phyloP scores from a whole-genome alignment of 2,113 vertebrate species.

The Stictonetta naevosa region DNA sequence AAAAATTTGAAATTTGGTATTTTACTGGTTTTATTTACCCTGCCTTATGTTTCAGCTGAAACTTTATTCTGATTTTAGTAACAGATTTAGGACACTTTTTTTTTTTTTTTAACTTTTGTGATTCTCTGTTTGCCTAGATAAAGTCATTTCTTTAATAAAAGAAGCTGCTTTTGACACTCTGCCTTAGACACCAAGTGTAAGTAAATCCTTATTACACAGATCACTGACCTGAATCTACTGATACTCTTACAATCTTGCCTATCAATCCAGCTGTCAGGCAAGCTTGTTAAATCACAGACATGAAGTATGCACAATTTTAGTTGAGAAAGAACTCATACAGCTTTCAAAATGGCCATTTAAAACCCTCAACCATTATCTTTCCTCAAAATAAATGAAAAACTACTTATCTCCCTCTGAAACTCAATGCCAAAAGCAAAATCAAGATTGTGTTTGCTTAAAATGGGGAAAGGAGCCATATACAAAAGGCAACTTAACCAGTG shows the following conservation, averaged over 20 bases:
- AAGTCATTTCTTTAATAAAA: neutral
- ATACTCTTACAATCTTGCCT: constrained; percentile 10
- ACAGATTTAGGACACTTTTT: neutral
- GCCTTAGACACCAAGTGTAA: neutral
- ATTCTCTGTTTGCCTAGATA: neutral
- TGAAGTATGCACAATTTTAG: neutral
- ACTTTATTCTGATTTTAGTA: neutral
- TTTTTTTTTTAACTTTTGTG: neutral
- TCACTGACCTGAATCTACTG: constrained; percentile 47
- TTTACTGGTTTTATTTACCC: neutral
- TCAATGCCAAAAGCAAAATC: neutral
- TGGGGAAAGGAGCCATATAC: neutral
- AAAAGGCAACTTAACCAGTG: neutral
- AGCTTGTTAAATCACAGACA: neutral
- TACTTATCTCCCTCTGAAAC: neutral
- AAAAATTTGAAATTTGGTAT: neutral
- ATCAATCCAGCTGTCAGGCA: neutral
- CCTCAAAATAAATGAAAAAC: neutral
- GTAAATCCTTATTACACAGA: constrained; percentile 46
- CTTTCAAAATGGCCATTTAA: neutral
- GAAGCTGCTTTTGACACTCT: neutral
- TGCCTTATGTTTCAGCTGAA: neutral
- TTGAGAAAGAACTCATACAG: neutral
- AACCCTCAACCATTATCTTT: neutral
- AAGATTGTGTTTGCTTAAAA: neutral